A percentile compares a stretch with the other conserved stretches of the same genome.
These are phyloP conservation scores for Aleiodes testaceus DNA, from an alignment of 2,888 invertebrate genomes.

Conservation along the genomic window DNA sequence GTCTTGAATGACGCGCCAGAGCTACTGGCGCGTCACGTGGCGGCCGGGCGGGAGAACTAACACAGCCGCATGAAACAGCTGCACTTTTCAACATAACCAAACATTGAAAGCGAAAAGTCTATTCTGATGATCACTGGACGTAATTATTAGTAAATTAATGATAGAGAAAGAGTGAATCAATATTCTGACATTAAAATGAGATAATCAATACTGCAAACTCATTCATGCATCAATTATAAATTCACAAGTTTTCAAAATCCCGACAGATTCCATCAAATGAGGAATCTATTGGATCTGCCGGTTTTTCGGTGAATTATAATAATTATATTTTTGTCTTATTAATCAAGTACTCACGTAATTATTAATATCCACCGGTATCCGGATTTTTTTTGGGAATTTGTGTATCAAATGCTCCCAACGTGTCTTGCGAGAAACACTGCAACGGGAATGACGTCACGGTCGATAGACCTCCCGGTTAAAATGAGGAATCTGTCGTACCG, in stretches of 20 bases:
- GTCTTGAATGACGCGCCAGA: slow-evolving; percentile 28
- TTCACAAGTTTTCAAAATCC: too few species aligned
- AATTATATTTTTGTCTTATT: background rate
- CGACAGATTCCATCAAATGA: too few species aligned
- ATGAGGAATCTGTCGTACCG: slow-evolving; percentile 53
- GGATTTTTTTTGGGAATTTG: slow-evolving; percentile 42
- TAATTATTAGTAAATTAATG: background rate
- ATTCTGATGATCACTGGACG: too few species aligned
- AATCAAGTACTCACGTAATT: slow-evolving; percentile 46
- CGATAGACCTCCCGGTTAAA: slow-evolving; percentile 49
- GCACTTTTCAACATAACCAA: slow-evolving; percentile 24
- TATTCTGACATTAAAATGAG: background rate
- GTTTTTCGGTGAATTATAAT: background rate
- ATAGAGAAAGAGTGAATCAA: background rate
- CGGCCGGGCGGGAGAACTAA: slow-evolving; percentile 39
- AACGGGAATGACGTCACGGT: slow-evolving; percentile 57
- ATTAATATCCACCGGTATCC: slow-evolving; percentile 41
- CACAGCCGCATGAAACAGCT: slow-evolving; percentile 40
- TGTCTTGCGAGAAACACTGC: slow-evolving; percentile 55
- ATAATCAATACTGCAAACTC: too few species aligned
- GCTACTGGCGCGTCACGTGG: slow-evolving; percentile 53
- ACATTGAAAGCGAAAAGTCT: background rate
- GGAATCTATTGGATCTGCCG: too few species aligned
- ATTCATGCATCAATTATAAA: too few species aligned
- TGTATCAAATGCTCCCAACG: slow-evolving; percentile 53